A percentile compares a stretch with the other conserved stretches of the same genome.
Conservation (phyloP, 2,113 vertebrate genomes). For the Oostethus manadensis region DNA sequence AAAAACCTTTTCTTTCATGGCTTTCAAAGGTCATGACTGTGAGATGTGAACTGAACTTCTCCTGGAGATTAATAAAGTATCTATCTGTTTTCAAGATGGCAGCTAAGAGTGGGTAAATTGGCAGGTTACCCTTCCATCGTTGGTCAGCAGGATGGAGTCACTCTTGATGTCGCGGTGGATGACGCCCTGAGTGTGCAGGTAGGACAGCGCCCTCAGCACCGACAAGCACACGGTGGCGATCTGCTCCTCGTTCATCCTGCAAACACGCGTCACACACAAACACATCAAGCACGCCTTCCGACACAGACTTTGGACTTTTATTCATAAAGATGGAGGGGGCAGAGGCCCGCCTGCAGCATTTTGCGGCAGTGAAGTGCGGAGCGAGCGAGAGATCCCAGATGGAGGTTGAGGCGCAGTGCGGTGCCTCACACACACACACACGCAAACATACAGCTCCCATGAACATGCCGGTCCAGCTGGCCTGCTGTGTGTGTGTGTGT, state of each 20-base stretch:
- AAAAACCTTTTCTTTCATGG: not conserved
- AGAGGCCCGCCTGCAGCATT: not conserved
- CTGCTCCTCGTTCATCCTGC: constrained; percentile 98
- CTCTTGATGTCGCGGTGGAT: constrained; percentile 99
- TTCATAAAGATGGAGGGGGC: not conserved
- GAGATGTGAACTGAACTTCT: too few relatives aligned
- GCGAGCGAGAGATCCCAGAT: not conserved
- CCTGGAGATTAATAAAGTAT: too few relatives aligned
- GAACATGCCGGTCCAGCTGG: constrained; percentile 1
- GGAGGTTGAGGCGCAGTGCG: constrained; percentile 1
- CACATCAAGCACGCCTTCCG: too few relatives aligned
- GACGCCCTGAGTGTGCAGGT: constrained; percentile 96
- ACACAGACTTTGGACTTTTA: too few relatives aligned
- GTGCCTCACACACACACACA: constrained; percentile 10
- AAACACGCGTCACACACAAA: not conserved
- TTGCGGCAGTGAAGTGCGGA: not conserved
- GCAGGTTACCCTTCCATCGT: constrained; percentile 85
- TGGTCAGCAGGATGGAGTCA: constrained; percentile 96
- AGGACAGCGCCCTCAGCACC: constrained; percentile 89
- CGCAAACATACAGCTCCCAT: constrained; percentile 1
- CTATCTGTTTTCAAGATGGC: not conserved
- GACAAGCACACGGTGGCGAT: constrained; percentile 96
- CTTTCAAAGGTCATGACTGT: not conserved
- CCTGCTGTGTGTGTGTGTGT: not conserved
- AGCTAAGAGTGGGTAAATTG: not conserved